phyloP scores from a whole-genome alignment of 2,888 invertebrate genomes.

The Polyommatus iphigenia region DNA sequence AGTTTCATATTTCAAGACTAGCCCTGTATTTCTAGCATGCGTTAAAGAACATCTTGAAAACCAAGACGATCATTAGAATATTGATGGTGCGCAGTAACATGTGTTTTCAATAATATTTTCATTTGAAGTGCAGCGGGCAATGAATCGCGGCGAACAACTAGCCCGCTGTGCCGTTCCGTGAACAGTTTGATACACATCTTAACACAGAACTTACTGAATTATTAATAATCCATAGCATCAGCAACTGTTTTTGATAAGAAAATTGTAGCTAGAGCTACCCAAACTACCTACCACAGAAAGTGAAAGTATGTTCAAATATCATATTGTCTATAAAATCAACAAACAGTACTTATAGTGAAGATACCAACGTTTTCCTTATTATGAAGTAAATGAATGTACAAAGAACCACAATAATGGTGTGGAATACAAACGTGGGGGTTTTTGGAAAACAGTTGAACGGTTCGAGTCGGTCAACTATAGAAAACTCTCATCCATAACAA shows the following conservation, averaged over 20 bases:
- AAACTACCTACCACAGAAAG: too few relatives aligned
- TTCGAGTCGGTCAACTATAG: slow-evolving; percentile 2
- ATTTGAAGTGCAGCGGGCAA: slow-evolving; percentile 58
- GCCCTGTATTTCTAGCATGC: too few relatives aligned
- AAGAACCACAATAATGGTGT: neutral
- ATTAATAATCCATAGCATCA: slow-evolving; percentile 28
- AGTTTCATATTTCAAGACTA: neutral
- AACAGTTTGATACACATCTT: slow-evolving; percentile 66
- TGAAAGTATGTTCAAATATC: too few relatives aligned
- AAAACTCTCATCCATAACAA: slow-evolving; percentile 37
- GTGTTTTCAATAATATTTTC: slow-evolving; percentile 74
- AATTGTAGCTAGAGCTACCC: neutral
- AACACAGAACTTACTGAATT: slow-evolving; percentile 41
- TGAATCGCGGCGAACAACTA: slow-evolving; percentile 64
- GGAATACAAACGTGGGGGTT: neutral
- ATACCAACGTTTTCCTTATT: too few relatives aligned
- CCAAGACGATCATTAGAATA: neutral
- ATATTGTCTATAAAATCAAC: too few relatives aligned
- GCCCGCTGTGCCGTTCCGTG: slow-evolving; percentile 72
- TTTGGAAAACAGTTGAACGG: neutral
- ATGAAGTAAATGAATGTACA: neutral
- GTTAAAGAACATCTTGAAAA: slow-evolving; percentile 5
- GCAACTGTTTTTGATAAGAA: neutral
- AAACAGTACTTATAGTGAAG: too few relatives aligned
- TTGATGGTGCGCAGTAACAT: slow-evolving; percentile 48